Percentiles rank a stretch among this genome's conserved stretches.
phyloP scores from a whole-genome alignment of 2,888 invertebrate genomes.

The Xestia c-nigrum region DNA sequence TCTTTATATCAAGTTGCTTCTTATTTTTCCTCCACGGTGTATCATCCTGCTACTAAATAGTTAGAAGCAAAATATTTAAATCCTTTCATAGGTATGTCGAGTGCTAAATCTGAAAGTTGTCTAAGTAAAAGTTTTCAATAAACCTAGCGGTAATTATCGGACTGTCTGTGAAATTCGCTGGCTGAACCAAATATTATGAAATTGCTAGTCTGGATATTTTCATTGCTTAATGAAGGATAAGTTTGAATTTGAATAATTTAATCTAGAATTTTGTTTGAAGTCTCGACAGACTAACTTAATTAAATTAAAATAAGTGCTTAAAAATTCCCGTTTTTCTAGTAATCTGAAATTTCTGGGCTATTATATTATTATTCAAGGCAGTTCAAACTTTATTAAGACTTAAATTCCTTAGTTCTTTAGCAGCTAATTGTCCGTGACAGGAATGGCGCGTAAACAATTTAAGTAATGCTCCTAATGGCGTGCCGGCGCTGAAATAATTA shows the following conservation, averaged over 20 bases:
- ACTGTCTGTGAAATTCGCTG: background rate
- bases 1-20: background rate
- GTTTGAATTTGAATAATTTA: background rate
- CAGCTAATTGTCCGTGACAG: conserved; percentile 17
- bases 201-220: background rate
- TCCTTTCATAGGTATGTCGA: background rate
- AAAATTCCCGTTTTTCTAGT: background rate
- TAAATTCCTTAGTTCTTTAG: conserved; percentile 1
- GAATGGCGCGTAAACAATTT: conserved; percentile 44
- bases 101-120: background rate
- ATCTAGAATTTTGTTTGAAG: background rate
- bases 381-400: background rate
- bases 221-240: background rate
- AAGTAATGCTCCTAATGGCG: conserved; percentile 21
- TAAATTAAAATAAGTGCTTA: background rate
- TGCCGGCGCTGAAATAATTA: conserved; percentile 34
- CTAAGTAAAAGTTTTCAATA: background rate
- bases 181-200: background rate
- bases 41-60: background rate
- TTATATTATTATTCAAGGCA: conserved; percentile 4
- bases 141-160: background rate
- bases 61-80: background rate
- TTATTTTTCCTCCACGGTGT: background rate
- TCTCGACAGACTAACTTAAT: background rate
- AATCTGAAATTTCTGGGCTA: background rate